Conservation (phyloP, 2,113 vertebrate genomes). For the Butorides virescens region DNA sequence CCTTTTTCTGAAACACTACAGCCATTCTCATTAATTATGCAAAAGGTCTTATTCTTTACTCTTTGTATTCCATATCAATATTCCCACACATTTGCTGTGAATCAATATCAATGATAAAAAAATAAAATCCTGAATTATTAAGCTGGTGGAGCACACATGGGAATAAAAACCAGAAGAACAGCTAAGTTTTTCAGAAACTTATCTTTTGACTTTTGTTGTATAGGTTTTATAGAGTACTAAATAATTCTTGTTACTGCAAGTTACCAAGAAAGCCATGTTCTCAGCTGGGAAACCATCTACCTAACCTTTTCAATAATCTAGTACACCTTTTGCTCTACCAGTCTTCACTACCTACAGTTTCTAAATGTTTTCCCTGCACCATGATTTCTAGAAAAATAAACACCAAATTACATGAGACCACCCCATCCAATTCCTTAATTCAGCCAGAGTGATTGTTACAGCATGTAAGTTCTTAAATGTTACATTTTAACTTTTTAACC, state of each 20-base stretch:
- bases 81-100: not conserved
- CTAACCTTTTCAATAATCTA: not conserved
- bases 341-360: not conserved
- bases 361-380: not conserved
- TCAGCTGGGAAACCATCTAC: not conserved
- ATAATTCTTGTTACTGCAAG: not conserved
- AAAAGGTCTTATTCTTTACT: not conserved
- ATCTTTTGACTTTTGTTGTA: not conserved
- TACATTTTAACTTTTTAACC: not conserved
- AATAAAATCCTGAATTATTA: not conserved
- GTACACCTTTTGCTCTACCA: not conserved
- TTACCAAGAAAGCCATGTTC: not conserved
- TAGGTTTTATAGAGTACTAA: not conserved
- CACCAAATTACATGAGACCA: rapidly evolving
- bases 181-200: not conserved
- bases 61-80: not conserved
- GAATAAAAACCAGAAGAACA: not conserved
- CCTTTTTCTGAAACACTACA: not conserved
- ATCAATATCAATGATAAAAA: not conserved
- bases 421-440: not conserved
- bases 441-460: not conserved
- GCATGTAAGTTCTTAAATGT: not conserved
- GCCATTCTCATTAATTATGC: not conserved
- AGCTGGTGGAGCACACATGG: not conserved
- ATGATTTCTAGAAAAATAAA: not conserved